Conservation (phyloP, 35 echinoderm and acorn worm genomes). For the Ophiothrix spiculata region DNA sequence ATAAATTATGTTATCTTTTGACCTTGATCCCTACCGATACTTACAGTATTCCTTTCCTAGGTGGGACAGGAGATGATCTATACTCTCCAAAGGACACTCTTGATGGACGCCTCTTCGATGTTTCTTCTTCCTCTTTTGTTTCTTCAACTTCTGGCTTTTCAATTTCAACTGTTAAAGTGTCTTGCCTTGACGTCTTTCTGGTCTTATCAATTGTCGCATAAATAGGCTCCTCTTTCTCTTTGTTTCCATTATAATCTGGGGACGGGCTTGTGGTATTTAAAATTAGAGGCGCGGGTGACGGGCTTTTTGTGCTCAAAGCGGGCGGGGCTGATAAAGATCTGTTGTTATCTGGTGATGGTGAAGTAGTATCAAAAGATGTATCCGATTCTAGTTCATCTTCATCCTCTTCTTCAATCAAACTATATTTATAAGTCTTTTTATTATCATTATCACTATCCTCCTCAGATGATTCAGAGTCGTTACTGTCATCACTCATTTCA, state of each 20-base stretch:
- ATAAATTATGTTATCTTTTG: no score
- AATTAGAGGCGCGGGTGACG: no score
- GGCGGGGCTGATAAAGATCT: neutral
- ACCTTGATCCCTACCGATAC: no score
- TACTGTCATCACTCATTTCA: neutral
- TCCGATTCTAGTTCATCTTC: neutral
- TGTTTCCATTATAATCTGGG: neutral
- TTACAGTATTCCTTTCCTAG: constrained; percentile 63
- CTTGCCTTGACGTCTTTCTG: neutral
- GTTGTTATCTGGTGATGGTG: no score
- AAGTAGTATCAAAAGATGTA: neutral
- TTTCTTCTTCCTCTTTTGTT: constrained; percentile 41
- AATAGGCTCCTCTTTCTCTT: constrained; percentile 43
- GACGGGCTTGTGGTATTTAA: neutral
- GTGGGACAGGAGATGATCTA: constrained; percentile 28
- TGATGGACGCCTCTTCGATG: constrained; percentile 20
- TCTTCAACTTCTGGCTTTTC: constrained; percentile 26
- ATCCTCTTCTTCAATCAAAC: neutral
- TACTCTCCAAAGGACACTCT: constrained; percentile 72
- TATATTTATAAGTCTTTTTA: neutral
- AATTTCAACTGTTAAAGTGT: constrained; percentile 14
- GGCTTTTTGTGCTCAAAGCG: no score
- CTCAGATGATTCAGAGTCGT: neutral
- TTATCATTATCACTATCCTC: neutral
- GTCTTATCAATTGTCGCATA: constrained; percentile 62